Evolutionary conservation across 1,140 invertebrate genomes (phyloP).

Genomic region (Temnothorax nylanderi): DNA sequence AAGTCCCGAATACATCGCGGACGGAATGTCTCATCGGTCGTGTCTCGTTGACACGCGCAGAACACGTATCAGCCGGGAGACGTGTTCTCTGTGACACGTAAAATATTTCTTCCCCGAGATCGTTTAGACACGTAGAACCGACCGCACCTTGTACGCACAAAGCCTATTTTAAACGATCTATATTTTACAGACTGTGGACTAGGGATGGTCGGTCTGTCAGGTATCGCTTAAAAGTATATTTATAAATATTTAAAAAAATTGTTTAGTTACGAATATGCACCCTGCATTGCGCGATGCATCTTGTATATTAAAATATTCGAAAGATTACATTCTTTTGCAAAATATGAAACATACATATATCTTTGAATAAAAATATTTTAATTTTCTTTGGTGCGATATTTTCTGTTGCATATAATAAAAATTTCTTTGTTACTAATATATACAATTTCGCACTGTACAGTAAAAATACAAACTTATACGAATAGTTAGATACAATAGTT

Average conservation of each 20-base stretch:
- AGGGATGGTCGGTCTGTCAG: background rate
- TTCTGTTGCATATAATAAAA: background rate
- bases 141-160: background rate
- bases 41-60: conserved; percentile 24
- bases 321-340: too few relatives aligned
- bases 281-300: background rate
- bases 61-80: background rate
- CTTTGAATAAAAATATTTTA: too few relatives aligned
- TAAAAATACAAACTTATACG: background rate
- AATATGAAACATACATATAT: too few relatives aligned
- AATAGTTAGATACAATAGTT: background rate
- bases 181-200: background rate
- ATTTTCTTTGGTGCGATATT: background rate
- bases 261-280: background rate
- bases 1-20: conserved; percentile 9
- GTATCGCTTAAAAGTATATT: background rate
- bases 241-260: background rate
- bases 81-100: background rate
- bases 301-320: background rate
- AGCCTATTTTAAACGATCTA: background rate
- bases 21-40: conserved; percentile 8
- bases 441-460: background rate
- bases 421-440: background rate
- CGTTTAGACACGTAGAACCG: background rate
- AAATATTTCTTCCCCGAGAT: conserved; percentile 29